Conservation (phyloP, 2,888 invertebrate species). For the Phytoseiulus persimilis region DNA sequence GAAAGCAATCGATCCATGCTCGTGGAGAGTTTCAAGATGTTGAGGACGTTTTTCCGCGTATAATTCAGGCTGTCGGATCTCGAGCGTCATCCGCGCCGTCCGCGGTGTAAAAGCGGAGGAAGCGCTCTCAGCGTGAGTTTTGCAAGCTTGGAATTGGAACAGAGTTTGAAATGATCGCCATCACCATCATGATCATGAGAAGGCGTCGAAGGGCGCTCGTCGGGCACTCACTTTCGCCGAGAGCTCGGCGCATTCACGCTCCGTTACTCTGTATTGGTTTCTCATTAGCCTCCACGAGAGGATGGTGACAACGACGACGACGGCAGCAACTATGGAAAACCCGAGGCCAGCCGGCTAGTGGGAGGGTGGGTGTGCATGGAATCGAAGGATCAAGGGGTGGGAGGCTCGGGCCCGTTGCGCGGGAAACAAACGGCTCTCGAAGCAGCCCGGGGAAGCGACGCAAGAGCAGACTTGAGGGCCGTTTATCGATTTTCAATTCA, state of each 20-base stretch:
- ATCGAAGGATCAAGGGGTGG: background rate
- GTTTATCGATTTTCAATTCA: background rate
- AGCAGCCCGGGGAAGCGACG: background rate
- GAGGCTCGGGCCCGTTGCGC: background rate
- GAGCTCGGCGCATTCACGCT: background rate
- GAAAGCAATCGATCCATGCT: too few species aligned
- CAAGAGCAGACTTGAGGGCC: background rate
- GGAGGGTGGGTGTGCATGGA: background rate
- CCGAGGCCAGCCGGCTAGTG: background rate
- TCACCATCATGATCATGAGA: background rate
- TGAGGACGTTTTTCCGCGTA: too few species aligned
- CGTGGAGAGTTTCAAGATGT: too few species aligned
- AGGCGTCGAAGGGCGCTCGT: background rate
- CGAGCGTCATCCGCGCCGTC: background rate
- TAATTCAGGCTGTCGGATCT: background rate
- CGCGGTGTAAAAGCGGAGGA: too few species aligned
- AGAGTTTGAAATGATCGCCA: background rate
- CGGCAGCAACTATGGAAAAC: too few species aligned
- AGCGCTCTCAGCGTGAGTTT: background rate
- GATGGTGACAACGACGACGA: background rate
- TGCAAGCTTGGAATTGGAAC: too few species aligned
- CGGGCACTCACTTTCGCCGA: background rate
- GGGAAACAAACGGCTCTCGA: background rate
- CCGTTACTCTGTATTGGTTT: background rate
- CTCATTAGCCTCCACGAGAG: background rate